These are phyloP conservation scores for Scophthalmus maximus DNA, from an alignment of 2,113 vertebrate genomes.

Conservation along the genomic window DNA sequence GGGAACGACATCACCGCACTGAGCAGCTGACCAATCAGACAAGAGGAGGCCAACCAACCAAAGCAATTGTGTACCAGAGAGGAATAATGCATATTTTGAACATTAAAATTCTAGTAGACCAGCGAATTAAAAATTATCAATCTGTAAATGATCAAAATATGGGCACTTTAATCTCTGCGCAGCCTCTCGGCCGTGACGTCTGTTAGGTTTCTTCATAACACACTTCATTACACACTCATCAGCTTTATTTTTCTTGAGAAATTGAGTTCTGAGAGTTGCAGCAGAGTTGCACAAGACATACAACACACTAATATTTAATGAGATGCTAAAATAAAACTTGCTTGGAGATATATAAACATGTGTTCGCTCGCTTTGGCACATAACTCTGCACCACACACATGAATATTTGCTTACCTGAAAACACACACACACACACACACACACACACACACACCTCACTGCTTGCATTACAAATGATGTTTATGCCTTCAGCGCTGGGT, in stretches of 20 bases:
- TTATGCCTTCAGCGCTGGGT: slow-evolving; percentile 63
- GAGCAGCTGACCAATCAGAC: too few relatives aligned
- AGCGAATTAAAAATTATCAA: neutral
- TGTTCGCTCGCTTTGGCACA: slow-evolving; percentile 9
- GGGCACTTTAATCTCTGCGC: neutral
- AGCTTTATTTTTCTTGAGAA: neutral
- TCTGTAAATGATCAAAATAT: neutral
- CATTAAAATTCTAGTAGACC: too few relatives aligned
- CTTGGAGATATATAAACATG: slow-evolving; percentile 35
- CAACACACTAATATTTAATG: slow-evolving; percentile 39
- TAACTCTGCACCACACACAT: slow-evolving; percentile 5
- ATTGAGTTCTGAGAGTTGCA: neutral
- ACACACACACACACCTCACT: neutral
- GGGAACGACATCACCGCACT: too few relatives aligned
- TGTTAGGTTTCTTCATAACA: neutral
- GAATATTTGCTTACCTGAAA: too few relatives aligned
- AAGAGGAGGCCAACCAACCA: too few relatives aligned
- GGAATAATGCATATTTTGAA: too few relatives aligned
- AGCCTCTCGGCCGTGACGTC: neutral
- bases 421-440: neutral
- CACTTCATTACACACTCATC: neutral
- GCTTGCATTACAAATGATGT: slow-evolving; percentile 68
- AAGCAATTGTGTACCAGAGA: too few relatives aligned
- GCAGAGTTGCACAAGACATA: slow-evolving; percentile 2
- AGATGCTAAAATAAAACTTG: slow-evolving; percentile 31